Evolutionary conservation across 2,797 vertebrate species (phyloP).

Genomic region (Anguilla megastoma): DNA sequence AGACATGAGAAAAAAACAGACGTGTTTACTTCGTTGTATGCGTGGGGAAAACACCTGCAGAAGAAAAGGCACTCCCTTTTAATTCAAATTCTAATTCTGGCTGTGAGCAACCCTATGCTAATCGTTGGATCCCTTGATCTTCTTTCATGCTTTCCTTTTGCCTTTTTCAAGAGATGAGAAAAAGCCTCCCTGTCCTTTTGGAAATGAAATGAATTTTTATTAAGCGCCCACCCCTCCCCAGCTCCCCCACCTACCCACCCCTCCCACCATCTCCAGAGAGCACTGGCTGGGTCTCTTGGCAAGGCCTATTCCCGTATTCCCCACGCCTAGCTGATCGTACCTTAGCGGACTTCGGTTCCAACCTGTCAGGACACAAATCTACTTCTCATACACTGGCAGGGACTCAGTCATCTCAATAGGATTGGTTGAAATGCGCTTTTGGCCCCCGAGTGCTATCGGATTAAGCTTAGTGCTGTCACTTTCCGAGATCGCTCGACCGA

Average conservation of each 20-base stretch:
- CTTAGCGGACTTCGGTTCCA: neutral
- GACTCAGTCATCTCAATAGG: neutral
- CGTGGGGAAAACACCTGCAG: conserved; percentile 14
- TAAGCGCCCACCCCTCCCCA: neutral
- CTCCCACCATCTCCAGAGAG: neutral
- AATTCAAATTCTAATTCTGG: conserved; percentile 20
- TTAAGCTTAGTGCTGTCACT: neutral
- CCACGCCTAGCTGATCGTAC: neutral
- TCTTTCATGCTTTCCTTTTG: conserved; percentile 22
- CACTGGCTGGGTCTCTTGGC: neutral
- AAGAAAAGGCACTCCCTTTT: neutral
- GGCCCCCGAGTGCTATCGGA: conserved; percentile 3
- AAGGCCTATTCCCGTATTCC: neutral
- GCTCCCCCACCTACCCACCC: neutral
- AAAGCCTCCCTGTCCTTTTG: neutral
- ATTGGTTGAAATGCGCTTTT: neutral
- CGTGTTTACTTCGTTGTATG: neutral
- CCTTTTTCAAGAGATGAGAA: conserved; percentile 7
- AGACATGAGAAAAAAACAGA: neutral
- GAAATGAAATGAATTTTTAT: conserved; percentile 28
- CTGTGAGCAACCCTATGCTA: conserved; percentile 26
- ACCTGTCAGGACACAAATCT: neutral
- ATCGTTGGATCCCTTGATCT: conserved; percentile 25
- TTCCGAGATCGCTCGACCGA: neutral
- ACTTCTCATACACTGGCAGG: neutral